Evolutionary conservation across 2,888 invertebrate species (phyloP).

Genomic region (Prenolepis imparis): DNA sequence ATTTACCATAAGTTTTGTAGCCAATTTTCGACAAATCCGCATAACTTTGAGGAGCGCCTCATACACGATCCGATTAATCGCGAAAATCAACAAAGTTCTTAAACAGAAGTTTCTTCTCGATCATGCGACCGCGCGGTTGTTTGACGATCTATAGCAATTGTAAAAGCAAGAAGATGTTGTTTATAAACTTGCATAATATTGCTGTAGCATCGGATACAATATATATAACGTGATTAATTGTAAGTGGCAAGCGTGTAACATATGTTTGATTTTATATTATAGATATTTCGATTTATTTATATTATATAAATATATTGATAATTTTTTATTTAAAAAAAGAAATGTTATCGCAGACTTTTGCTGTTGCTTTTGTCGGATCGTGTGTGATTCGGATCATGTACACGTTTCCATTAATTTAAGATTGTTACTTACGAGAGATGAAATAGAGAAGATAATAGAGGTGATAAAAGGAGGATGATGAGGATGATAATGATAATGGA

Average conservation of each 20-base stretch:
- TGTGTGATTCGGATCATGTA: slow-evolving; percentile 48
- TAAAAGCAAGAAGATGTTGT: background rate
- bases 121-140: background rate
- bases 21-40: slow-evolving; percentile 75
- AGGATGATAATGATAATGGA: slow-evolving; percentile 57
- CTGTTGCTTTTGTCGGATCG: slow-evolving; percentile 42
- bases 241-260: background rate
- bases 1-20: slow-evolving; percentile 79
- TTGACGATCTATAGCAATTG: background rate
- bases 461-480: slow-evolving; percentile 32
- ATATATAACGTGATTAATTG: background rate
- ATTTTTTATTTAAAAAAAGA: background rate
- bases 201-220: background rate
- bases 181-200: background rate
- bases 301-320: slow-evolving; percentile 21
- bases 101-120: background rate
- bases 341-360: background rate
- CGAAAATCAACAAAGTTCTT: background rate
- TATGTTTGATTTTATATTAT: slow-evolving; percentile 58
- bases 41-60: slow-evolving; percentile 59
- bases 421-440: slow-evolving; percentile 65
- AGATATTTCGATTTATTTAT: slow-evolving; percentile 14
- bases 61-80: slow-evolving; percentile 43
- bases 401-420: slow-evolving; percentile 67
- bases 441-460: slow-evolving; percentile 32